phyloP scores from a whole-genome alignment of 2,113 vertebrate species.

The Rhinogobius similis region DNA sequence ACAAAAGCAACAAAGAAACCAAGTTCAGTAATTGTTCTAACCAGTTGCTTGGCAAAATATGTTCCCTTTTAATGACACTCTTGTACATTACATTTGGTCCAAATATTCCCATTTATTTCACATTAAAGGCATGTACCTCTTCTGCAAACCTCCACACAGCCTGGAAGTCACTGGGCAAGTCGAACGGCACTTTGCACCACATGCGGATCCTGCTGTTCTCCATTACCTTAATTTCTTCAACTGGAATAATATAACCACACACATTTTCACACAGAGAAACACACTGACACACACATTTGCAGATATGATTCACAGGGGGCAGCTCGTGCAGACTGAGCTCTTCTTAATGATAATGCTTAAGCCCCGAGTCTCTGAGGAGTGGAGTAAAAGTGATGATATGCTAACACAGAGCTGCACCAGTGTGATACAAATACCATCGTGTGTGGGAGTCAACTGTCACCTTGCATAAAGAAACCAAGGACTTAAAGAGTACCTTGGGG shows the following conservation, averaged over 20 bases:
- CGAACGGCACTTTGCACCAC: conserved; percentile 66
- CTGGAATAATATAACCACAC: conserved; percentile 63
- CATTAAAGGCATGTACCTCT: conserved; percentile 39
- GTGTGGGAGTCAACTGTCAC: conserved; percentile 75
- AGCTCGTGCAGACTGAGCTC: conserved; percentile 55
- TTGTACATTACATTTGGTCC: background rate
- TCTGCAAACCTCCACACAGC: conserved; percentile 72
- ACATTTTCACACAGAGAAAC: conserved; percentile 26
- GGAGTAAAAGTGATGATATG: conserved; percentile 69
- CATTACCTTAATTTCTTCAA: conserved; percentile 55
- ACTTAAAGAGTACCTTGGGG: conserved; percentile 70
- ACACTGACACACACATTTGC: conserved; percentile 24
- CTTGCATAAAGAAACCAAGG: conserved; percentile 72
- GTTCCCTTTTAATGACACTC: background rate
- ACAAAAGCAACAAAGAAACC: background rate
- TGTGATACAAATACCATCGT: conserved; percentile 66
- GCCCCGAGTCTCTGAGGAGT: conserved; percentile 61
- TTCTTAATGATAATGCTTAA: conserved; percentile 76
- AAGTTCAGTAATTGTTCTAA: background rate
- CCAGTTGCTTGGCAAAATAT: background rate
- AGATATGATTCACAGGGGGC: conserved; percentile 51
- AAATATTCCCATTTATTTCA: background rate
- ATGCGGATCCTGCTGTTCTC: conserved; percentile 68
- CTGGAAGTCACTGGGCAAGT: conserved; percentile 58
- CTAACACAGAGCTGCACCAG: conserved; percentile 62